Evolutionary conservation across 1,140 invertebrate genomes (phyloP), one percentile per base, ranked within the genome.

Genomic region (Eumaeus atala): DNA sequence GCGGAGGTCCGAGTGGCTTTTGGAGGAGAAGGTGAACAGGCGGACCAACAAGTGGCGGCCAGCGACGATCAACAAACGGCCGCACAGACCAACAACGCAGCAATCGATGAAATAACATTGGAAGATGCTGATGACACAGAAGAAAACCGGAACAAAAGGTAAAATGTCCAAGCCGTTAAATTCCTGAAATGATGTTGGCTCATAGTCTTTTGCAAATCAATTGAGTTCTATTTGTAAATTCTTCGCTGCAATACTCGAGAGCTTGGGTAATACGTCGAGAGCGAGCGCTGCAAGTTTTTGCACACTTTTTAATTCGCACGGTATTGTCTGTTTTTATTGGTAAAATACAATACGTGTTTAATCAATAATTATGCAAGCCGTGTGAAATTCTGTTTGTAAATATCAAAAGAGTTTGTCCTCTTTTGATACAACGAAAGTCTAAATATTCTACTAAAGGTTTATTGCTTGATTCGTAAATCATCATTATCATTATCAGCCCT

Each of bases 141-240:
- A 70, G 92, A 94, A 70, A 92, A 93, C 75, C 90, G 93, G 70
- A 93, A 95, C 80, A 95, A 95, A 74, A 90, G 92, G 89, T 90
- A 63, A 42, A 9, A 40, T 40, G 21, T 6, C 6, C 21, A 28
- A 28, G 21, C n/a, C n/a, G n/a, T 28, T 28, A 28, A 28, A 28
- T 28, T 28, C 21, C 21, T 28, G 6, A 28, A 28, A 28, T 6
- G 21, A 28, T 28, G 6, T 28, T 28, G 21, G 6, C 21, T 28
- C 21, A 28, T 6, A 28, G 21, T 28, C 6, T 28, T 28, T 28
- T 3, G 21, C 21, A 28, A 28, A 28, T 7, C 1, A 14, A 44
- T 17, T 17, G 40, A 44, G 12, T 16, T 44, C 40, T 14, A 28
- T 50, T 56, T 37, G 55, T 48, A 51, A 60, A 67, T 60, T 14